phyloP scores from a whole-genome alignment of 2,797 vertebrate genomes.

The Parambassis ranga region DNA sequence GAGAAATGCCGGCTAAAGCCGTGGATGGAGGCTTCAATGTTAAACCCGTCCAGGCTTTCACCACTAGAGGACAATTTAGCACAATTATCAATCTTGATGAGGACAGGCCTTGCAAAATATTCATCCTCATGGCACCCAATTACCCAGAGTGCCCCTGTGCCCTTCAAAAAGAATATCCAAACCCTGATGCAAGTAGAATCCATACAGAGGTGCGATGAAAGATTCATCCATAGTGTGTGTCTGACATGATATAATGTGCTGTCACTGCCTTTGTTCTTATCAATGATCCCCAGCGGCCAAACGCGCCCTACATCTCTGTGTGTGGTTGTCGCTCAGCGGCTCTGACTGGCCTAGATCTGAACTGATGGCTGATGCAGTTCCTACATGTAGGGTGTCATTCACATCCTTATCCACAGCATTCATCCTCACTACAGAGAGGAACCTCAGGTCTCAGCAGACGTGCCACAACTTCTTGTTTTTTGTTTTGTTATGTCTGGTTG shows the following conservation, averaged over 20 bases:
- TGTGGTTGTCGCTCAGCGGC: constrained; percentile 28
- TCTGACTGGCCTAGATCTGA: constrained; percentile 66
- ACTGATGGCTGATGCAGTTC: constrained; percentile 50
- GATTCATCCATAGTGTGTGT: neutral
- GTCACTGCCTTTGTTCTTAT: constrained; percentile 51
- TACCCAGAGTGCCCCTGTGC: constrained; percentile 37
- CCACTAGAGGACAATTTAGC: constrained; percentile 48
- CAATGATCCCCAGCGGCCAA: constrained; percentile 35
- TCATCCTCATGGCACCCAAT: constrained; percentile 52
- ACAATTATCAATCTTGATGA: constrained; percentile 65
- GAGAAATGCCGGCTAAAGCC: constrained; percentile 22
- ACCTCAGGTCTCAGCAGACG: constrained; percentile 48
- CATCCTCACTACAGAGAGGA: constrained; percentile 61
- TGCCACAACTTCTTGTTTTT: constrained; percentile 44
- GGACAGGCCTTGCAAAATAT: constrained; percentile 46
- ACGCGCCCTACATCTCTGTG: constrained; percentile 48
- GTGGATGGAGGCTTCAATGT: constrained; percentile 8
- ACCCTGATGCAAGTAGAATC: neutral
- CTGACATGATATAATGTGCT: constrained; percentile 8
- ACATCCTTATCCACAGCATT: constrained; percentile 63
- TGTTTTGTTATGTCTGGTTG: constrained; percentile 51
- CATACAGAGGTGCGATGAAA: neutral
- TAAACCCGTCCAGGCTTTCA: constrained; percentile 26
- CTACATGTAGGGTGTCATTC: constrained; percentile 62
- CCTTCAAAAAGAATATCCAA: constrained; percentile 32